Evolutionary conservation across 1,140 invertebrate species (phyloP), one percentile per base, ranked within the genome.

Genomic region (Eumaeus atala): DNA sequence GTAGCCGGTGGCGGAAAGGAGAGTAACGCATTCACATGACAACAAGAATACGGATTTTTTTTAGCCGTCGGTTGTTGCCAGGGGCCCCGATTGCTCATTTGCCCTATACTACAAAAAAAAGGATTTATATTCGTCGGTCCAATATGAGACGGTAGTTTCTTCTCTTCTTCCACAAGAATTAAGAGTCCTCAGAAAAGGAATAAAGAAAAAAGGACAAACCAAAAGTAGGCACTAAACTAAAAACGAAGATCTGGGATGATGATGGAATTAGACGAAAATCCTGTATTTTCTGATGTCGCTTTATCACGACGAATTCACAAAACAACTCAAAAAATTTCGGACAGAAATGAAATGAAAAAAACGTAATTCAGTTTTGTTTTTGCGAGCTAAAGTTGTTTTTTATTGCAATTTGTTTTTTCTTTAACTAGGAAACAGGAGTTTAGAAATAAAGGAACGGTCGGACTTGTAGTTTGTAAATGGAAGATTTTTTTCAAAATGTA

Each of bases 351-450:
- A 6, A 28, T 6, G 40, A 44, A n/a, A 40, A 40, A 16, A 11
- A 14, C 40, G 14, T 17, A 44, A 44, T 44, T 44, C 21, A 3
- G 21, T 28, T 28, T 2, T 44, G 40, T 44, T 44, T 44, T 44
- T 44, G 40, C 7, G 9, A 44, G 17, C 40, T 9, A 44, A 14
- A 44, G 17, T 44, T 44, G 17, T 9, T 44, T 44, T 44, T 44
- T 44, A 44, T 16, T 44, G 17, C 16, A 16, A 44, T 44, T 44
- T 44, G 40, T 44, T 28, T 28, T 28, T 28, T 28, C 21, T 28
- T 28, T 28, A 28, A 28, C 21, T 28, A 28, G 2, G 21, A 2
- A n/a, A 28, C 21, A 28, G 21, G 21, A 28, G 21, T 28, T 28
- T 28, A 28, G 21, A 6, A 28, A 6, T 28, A 28, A 28, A 28